Evolutionary conservation across 2,113 vertebrate genomes (phyloP).

Genomic region (Neofelis nebulosa): DNA sequence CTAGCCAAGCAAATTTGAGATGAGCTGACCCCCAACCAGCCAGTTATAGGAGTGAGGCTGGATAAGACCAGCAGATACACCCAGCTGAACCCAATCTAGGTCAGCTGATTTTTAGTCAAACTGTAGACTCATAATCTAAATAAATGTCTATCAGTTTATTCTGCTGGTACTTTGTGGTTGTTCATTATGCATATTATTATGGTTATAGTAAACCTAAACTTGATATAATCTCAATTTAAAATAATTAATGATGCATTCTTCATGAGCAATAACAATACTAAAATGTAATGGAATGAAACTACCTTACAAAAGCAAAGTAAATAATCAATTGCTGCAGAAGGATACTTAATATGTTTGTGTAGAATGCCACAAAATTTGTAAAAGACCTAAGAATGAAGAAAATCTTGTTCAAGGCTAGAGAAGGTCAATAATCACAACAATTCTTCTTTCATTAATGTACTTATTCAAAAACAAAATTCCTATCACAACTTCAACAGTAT

Average conservation of each 20-base stretch:
- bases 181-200: not conserved
- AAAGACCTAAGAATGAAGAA: not conserved
- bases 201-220: not conserved
- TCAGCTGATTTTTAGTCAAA: not conserved
- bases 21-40: not conserved
- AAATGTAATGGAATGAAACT: not conserved
- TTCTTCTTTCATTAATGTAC: not conserved
- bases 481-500: fast-evolving
- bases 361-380: not conserved
- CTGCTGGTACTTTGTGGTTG: not conserved
- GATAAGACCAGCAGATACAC: not conserved
- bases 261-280: not conserved
- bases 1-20: not conserved
- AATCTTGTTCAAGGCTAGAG: not conserved
- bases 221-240: not conserved
- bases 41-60: not conserved
- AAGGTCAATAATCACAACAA: too few relatives aligned
- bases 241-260: not conserved
- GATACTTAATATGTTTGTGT: not conserved
- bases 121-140: not conserved
- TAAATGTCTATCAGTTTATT: not conserved
- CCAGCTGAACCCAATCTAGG: not conserved
- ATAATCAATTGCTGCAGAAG: not conserved
- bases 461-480: not conserved
- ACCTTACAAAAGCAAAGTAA: not conserved